Evolutionary conservation across 2,113 vertebrate genomes (phyloP).

Genomic region (Aphyosemion australe): DNA sequence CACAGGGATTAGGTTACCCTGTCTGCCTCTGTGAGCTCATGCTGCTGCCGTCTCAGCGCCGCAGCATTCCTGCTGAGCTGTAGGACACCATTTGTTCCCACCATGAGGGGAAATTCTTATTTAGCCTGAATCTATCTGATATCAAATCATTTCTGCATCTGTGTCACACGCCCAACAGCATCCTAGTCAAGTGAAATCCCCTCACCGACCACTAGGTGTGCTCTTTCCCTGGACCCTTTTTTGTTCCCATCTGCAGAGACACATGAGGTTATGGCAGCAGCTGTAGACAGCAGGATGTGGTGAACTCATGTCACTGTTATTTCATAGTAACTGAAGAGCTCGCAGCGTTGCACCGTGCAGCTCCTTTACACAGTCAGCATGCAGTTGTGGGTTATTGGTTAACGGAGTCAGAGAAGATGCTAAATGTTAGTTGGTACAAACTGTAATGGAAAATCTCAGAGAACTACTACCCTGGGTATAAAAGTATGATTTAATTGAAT

Average conservation of each 20-base stretch:
- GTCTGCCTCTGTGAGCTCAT: conserved; percentile 75
- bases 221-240: conserved; percentile 28
- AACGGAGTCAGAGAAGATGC: conserved; percentile 1
- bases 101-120: conserved; percentile 20
- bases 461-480: too few species aligned
- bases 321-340: conserved; percentile 33
- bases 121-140: conserved; percentile 22
- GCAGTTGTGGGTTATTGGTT: conserved; percentile 46
- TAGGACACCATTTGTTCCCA: conserved; percentile 23
- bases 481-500: too few species aligned
- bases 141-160: conserved; percentile 7
- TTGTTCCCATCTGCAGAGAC: conserved; percentile 5
- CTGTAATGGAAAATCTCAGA: too few species aligned
- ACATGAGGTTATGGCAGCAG: conserved; percentile 40
- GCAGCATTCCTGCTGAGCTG: conserved; percentile 45
- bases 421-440: conserved; percentile 6
- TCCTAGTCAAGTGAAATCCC: conserved; percentile 7
- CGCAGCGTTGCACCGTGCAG: conserved; percentile 40
- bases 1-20: conserved; percentile 78
- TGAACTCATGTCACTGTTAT: conserved; percentile 42
- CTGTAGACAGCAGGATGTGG: conserved; percentile 72
- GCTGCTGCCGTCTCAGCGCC: conserved; percentile 60
- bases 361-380: conserved; percentile 10
- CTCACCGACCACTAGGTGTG: conserved; percentile 41
- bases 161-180: background rate